Evolutionary conservation across 2,888 invertebrate genomes (phyloP).

Genomic region (Parthenolecanium corni): DNA sequence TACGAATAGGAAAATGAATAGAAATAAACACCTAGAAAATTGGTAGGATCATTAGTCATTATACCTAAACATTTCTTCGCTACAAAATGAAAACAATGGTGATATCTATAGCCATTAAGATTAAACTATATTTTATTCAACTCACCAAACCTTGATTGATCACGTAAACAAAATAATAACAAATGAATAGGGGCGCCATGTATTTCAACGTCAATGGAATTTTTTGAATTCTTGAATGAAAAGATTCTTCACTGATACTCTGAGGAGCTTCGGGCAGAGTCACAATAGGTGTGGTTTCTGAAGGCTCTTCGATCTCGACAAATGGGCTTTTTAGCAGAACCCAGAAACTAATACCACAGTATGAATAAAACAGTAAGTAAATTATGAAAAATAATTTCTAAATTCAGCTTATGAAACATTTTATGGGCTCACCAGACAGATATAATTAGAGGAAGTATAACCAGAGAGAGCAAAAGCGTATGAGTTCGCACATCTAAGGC

Average conservation of each 20-base stretch:
- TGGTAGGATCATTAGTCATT: no score
- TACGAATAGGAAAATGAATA: not conserved
- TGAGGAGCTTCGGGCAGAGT: slow-evolving; percentile 3
- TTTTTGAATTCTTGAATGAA: slow-evolving; percentile 41
- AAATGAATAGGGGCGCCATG: slow-evolving; percentile 63
- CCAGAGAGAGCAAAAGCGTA: slow-evolving; percentile 32
- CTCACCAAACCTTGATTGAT: slow-evolving; percentile 76
- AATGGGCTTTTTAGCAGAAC: slow-evolving; percentile 32
- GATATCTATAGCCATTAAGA: no score
- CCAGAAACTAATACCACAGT: no score
- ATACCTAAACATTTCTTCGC: no score
- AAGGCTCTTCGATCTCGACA: slow-evolving; percentile 4
- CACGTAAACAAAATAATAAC: slow-evolving; percentile 74
- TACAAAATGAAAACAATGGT: no score
- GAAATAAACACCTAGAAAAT: not conserved
- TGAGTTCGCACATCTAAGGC: slow-evolving; percentile 33
- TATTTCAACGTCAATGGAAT: slow-evolving; percentile 53
- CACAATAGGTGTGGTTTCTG: not conserved
- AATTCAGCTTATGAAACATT: no score
- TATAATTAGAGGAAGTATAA: slow-evolving; percentile 33
- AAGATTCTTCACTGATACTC: slow-evolving; percentile 34
- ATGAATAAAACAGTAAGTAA: not conserved
- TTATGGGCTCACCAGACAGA: slow-evolving; percentile 31
- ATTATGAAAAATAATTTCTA: no score
- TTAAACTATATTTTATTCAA: slow-evolving; percentile 30